Base-by-base conservation (phyloP, 2,113 vertebrate genomes). In the Macrotis lagotis region DNA sequence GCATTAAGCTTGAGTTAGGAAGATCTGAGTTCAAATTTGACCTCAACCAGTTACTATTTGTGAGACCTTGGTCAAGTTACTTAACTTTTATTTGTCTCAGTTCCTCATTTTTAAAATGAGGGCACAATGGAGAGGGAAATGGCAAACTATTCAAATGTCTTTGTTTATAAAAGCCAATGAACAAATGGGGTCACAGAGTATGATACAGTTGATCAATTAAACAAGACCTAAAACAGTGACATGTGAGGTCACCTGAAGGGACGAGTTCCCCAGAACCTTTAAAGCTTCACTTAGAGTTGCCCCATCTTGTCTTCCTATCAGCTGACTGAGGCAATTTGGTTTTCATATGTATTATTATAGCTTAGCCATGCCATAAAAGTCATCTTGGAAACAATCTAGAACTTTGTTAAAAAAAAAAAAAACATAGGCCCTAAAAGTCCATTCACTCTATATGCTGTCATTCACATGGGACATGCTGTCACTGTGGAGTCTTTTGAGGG, bases 321-420 rank as follows among this genome's bases (percentile, higher is more conserved):
- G 48, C 51, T 91, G 47, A 16, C 48, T 25, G 59, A 93, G 91
- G 50, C 52, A n/a, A 96, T 91, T 89, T 74, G 2, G 25, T 51
- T 59, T 53, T 0, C 2, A 89, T 51, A 49, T 89, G 95, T 92
- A 89, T 83, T 26, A 9, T 92, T 49, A 94, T 4, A 89, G 48
- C 0, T 28, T 59, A 24, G 66, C 91, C 90, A 90, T 92, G 10
- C 19, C 91, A 92, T 50, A 91, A 89, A 19, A 8, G 44, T 53
- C 22, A 0, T 91, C 90, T 88, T 89, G 89, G 91, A 49, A 96
- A 94, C 44, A 28, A 93, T 91, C 50, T 90, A 37, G 6, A 55
- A 37, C 48, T 93, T 48, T 28, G 91, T 89, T 37, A 93, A 88
- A 66, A 16, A 16, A 53, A 47, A 92, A 90, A 66, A 3, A 22